phyloP scores from a whole-genome alignment of 2,113 vertebrate genomes.

The Crotalus tigris region DNA sequence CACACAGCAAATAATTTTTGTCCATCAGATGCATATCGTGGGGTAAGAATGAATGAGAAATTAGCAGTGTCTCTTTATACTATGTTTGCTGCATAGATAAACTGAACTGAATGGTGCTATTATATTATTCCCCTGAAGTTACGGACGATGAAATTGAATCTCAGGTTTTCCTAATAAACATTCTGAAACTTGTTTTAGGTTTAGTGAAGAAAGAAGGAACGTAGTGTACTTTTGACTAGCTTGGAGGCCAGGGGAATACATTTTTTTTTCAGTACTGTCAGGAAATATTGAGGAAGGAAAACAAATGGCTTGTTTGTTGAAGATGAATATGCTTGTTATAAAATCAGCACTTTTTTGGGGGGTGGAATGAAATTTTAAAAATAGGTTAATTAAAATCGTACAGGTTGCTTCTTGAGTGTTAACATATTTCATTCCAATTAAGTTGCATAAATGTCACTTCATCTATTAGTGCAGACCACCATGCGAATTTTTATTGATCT shows the following conservation, averaged over 20 bases:
- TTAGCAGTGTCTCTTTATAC: conserved; percentile 12
- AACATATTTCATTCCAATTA: not conserved
- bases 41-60: conserved; percentile 15
- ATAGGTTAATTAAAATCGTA: conserved; percentile 27
- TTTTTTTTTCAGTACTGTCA: conserved; percentile 56
- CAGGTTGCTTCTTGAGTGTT: not conserved
- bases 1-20: conserved; percentile 18
- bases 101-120: conserved; percentile 68
- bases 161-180: conserved; percentile 66
- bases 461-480: not conserved
- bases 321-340: conserved; percentile 22
- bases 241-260: conserved; percentile 22
- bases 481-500: not conserved
- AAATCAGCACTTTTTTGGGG: conserved; percentile 18
- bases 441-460: not conserved
- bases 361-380: conserved; percentile 15
- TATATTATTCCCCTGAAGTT: conserved; percentile 59
- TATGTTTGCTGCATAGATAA: not conserved
- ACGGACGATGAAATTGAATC: conserved; percentile 70
- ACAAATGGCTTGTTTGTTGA: conserved; percentile 51
- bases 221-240: conserved; percentile 59
- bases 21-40: not conserved
- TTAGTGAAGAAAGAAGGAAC: conserved; percentile 66
- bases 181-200: conserved; percentile 53
- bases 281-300: not conserved